phyloP scores from a whole-genome alignment of 1,140 invertebrate genomes.

The Harlomillsia oculata region DNA sequence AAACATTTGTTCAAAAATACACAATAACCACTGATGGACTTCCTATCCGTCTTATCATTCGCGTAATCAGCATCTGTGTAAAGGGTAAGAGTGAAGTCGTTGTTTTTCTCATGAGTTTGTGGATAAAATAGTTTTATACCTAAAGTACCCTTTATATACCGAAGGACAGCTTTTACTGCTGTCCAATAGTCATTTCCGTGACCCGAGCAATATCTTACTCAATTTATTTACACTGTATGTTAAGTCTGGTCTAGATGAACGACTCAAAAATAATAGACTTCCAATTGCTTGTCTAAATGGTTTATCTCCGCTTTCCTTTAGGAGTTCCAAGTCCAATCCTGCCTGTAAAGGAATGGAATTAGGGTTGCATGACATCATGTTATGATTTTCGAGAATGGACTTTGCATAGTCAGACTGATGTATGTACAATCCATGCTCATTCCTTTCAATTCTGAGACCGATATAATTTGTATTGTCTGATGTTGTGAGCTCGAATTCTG shows the following conservation, averaged over 20 bases:
- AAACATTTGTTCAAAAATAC: conserved; percentile 25
- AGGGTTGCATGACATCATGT: not conserved
- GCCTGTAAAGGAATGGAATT: not conserved
- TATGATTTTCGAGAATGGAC: too few species aligned
- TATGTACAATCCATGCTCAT: too few species aligned
- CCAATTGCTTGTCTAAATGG: conserved; percentile 36
- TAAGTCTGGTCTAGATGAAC: conserved; percentile 40
- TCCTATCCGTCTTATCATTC: conserved; percentile 18
- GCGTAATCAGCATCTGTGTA: conserved; percentile 37
- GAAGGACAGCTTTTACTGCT: conserved; percentile 39
- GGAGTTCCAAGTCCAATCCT: not conserved
- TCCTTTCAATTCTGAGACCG: too few species aligned
- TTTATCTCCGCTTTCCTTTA: not conserved
- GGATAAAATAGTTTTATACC: conserved; percentile 9
- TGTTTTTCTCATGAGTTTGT: too few species aligned
- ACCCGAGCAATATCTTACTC: conserved; percentile 38
- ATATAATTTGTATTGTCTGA: too few species aligned
- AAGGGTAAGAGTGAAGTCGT: conserved; percentile 8
- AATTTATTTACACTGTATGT: conserved; percentile 39
- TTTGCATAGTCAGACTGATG: too few species aligned
- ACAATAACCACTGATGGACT: conserved; percentile 31
- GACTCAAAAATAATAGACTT: conserved; percentile 40
- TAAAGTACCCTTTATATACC: conserved; percentile 39
- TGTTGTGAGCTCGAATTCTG: too few species aligned
- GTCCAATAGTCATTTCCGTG: conserved; percentile 37